Conservation (phyloP, 2,888 invertebrate genomes). For the Drosophila putrida region DNA sequence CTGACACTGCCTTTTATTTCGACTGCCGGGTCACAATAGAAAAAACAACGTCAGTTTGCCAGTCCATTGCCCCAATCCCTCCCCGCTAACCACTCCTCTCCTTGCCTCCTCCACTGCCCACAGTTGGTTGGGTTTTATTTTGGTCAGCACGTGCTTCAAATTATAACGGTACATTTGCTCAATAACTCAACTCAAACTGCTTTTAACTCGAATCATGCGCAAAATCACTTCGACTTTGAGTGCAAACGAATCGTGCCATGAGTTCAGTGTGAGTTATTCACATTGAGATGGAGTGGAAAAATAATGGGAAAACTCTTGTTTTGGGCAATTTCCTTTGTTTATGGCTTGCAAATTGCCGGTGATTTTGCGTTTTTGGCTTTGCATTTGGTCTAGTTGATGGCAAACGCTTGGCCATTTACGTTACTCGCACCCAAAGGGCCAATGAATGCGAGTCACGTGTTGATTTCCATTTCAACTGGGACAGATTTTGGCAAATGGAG, state of each 20-base stretch:
- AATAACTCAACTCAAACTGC: constrained; percentile 12
- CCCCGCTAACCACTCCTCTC: background rate
- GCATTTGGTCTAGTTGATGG: background rate
- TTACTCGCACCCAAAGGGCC: constrained; percentile 37
- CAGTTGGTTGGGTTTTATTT: background rate
- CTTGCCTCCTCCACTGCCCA: too few species aligned
- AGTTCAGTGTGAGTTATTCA: constrained; percentile 14
- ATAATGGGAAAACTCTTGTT: constrained; percentile 37
- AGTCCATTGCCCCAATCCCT: constrained; percentile 7
- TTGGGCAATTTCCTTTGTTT: constrained; percentile 35
- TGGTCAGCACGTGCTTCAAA: constrained; percentile 30
- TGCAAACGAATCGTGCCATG: constrained; percentile 8
- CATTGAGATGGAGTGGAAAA: constrained; percentile 13
- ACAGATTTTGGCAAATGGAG: constrained; percentile 36
- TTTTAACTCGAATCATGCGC: constrained; percentile 30
- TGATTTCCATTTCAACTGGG: constrained; percentile 47
- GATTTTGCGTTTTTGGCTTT: constrained; percentile 5
- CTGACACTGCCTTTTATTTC: constrained; percentile 13
- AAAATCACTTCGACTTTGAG: constrained; percentile 31
- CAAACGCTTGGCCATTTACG: constrained; percentile 16
- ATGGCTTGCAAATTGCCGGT: constrained; percentile 48
- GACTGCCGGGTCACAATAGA: constrained; percentile 14
- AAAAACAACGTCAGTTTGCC: constrained; percentile 7
- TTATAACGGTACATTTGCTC: constrained; percentile 51
- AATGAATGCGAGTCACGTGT: constrained; percentile 45